Evolutionary conservation across 1,140 invertebrate species (phyloP).

Genomic region (Drosophila repletoides): DNA sequence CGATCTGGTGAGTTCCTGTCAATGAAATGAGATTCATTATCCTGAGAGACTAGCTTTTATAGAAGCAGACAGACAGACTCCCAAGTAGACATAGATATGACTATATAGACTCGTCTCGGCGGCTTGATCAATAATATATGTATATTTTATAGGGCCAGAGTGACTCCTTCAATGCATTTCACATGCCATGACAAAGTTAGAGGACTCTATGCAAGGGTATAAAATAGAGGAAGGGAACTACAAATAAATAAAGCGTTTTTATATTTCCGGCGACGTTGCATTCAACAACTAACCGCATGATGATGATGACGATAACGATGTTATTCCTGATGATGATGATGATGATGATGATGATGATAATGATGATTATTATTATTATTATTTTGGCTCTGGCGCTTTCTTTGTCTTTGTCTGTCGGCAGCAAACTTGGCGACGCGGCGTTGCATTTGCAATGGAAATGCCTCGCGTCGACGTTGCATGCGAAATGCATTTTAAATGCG

Average conservation of each 20-base stretch:
- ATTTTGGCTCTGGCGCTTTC: conserved; percentile 49
- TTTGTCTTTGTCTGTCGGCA: conserved; percentile 55
- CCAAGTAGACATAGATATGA: too few species aligned
- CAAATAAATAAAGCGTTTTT: conserved; percentile 61
- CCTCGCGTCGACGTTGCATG: conserved; percentile 50
- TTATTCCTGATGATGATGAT: conserved; percentile 16
- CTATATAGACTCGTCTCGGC: too few species aligned
- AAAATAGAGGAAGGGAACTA: conserved; percentile 29
- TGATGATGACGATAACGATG: conserved; percentile 1
- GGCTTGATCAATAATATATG: too few species aligned
- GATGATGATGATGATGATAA: conserved; percentile 22
- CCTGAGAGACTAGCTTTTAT: too few species aligned
- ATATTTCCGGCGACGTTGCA: conserved; percentile 34
- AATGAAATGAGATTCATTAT: too few species aligned
- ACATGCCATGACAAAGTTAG: too few species aligned
- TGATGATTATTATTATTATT: conserved; percentile 52
- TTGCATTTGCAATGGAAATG: conserved; percentile 77
- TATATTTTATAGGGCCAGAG: too few species aligned
- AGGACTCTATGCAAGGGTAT: too few species aligned
- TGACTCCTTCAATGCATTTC: too few species aligned
- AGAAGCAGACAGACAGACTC: too few species aligned
- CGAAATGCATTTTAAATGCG: conserved; percentile 77
- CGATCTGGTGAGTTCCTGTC: too few species aligned
- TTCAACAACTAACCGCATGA: conserved; percentile 4
- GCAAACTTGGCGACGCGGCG: conserved; percentile 18